A percentile compares a stretch with the other conserved stretches of the same genome.
Evolutionary conservation across 2,888 invertebrate species (phyloP).

Genomic region (Ectemnius cavifrons): DNA sequence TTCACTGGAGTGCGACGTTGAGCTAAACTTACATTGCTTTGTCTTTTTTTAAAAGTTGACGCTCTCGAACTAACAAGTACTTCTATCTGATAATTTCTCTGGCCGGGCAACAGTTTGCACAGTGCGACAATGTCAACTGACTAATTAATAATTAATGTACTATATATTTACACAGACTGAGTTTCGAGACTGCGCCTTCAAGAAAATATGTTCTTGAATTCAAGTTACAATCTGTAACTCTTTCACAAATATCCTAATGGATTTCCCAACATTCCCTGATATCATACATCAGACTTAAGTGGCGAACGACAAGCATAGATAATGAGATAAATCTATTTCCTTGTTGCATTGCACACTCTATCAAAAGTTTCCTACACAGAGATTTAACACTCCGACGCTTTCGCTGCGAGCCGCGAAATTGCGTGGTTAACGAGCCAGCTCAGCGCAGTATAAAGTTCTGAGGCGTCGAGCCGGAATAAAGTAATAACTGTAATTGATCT

Average conservation of each 20-base stretch:
- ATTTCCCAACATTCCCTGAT: too few species aligned
- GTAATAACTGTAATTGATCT: slow-evolving; percentile 76
- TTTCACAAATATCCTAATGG: too few species aligned
- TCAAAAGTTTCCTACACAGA: not conserved
- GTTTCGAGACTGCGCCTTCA: too few species aligned
- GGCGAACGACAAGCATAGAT: too few species aligned
- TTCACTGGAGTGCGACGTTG: slow-evolving; percentile 30
- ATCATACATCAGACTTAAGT: too few species aligned
- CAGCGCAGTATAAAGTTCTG: slow-evolving; percentile 69
- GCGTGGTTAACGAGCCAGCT: slow-evolving; percentile 60
- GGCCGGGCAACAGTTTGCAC: too few species aligned
- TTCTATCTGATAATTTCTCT: slow-evolving; percentile 7
- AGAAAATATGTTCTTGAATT: too few species aligned
- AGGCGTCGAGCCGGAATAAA: slow-evolving; percentile 72
- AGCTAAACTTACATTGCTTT: slow-evolving; percentile 29
- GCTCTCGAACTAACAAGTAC: slow-evolving; percentile 32
- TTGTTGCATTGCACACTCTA: too few species aligned
- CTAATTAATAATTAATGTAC: not conserved
- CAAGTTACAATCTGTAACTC: too few species aligned
- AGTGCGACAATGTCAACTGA: too few species aligned
- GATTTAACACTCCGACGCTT: slow-evolving; percentile 42
- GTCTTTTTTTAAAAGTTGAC: slow-evolving; percentile 23
- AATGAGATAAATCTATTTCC: too few species aligned
- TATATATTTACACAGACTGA: not conserved
- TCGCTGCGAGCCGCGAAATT: slow-evolving; percentile 57